These are phyloP conservation scores for Nomada ruficornis DNA, from an alignment of 2,888 invertebrate genomes.

Conservation along the genomic window DNA sequence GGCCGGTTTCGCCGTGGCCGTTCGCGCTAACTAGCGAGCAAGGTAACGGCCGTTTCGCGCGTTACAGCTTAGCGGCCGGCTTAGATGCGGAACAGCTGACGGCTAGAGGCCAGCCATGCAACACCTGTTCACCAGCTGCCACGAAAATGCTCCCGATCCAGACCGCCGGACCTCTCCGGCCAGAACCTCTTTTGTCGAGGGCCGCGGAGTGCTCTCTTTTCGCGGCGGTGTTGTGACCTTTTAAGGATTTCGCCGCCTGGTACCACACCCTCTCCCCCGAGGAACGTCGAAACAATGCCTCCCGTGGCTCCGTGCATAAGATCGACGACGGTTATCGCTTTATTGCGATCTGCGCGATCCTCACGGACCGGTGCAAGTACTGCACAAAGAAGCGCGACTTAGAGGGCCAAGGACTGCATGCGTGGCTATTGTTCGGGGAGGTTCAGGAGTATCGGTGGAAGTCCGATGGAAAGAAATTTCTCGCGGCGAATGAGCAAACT, in stretches of 20 bases:
- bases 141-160: conserved; percentile 75
- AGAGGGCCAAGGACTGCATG: conserved; percentile 7
- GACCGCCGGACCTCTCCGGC: conserved; percentile 32
- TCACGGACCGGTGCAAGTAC: conserved; percentile 29
- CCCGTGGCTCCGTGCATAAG: conserved; percentile 3
- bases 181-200: conserved; percentile 43
- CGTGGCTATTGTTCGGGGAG: not conserved
- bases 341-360: conserved; percentile 51
- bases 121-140: conserved; percentile 83
- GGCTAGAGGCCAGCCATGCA: conserved; percentile 67
- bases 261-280: conserved; percentile 62
- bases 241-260: conserved; percentile 59
- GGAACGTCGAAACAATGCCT: conserved; percentile 60
- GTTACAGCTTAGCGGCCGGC: conserved; percentile 60
- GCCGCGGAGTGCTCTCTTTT: conserved; percentile 7
- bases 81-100: conserved; percentile 80
- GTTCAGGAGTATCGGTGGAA: not conserved
- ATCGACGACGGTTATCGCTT: conserved; percentile 56
- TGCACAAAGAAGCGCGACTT: not conserved
- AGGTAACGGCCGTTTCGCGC: conserved; percentile 65
- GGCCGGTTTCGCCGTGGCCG: conserved; percentile 40
- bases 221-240: conserved; percentile 32
- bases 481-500: no score
- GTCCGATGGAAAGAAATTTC: no score
- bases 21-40: conserved; percentile 39